Evolutionary conservation across 2,888 invertebrate genomes (phyloP), one percentile per base, ranked within the genome.

Genomic region (Chrysolina oricalcia): DNA sequence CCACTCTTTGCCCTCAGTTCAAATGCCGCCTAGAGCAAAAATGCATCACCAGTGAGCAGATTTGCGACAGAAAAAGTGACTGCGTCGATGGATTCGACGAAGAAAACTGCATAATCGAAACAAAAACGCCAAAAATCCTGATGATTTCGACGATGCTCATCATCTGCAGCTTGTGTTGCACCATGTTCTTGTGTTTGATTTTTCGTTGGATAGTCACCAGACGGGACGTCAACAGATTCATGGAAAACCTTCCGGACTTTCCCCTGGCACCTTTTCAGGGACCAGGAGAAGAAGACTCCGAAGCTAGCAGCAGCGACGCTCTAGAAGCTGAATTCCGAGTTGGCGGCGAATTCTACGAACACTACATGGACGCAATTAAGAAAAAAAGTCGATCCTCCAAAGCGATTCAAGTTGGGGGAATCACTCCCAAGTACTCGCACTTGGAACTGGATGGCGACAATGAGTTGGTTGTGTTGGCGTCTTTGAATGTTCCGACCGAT

Each of bases 281-380:
- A 27, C 78, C 76, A 6, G 74, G 80, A 11, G 77, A 73, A n/a
- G 56, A 56, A 0, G 74, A 77, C 13, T 65, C 53, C 6, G 68
- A 46, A 11, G 35, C 63, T 10, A 70, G 72, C 53, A 70, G 71
- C 43, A 68, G 53, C n/a, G 77, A 74, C 10, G 50, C 73, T 3
- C 35, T 73, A 1, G 80, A 80, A 21, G 63, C 77, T 0, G 78
- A 78, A 11, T 78, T 80, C 56, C 62, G 67, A 35, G 71, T 73
- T 64, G 80, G 80, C n/a, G 80, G 78, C 1, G 72, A 71, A 41
- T 70, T 80, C 5, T 80, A 75, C 64, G 80, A 80, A 53, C 72
- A 76, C 50, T 80, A 78, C n/a, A 68, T 80, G 71, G 46, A 70
- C n/a, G 63, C 69, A 17, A 10, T 78, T 17, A 79, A 72, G 40